Conservation (phyloP, 2,113 vertebrate genomes). For the western clawed frog (Xenopus tropicalis) region UCB_Xtro_10.0 CM004449.2:34267001-34267500, state of each 20-base stretch:
- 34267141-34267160: background rate
- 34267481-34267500: constrained; percentile 43
- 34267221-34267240: background rate
- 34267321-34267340: background rate
- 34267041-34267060: background rate
- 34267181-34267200: background rate
- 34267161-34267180: background rate
- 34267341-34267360: no score
- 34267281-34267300: background rate
- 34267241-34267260: background rate
- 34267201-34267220: background rate
- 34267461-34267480: constrained; percentile 33
- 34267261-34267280: background rate
- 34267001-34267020: background rate
- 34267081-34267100: background rate
- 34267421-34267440: constrained; percentile 37
- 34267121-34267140: background rate
- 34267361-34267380: constrained; percentile 21
- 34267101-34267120: background rate
- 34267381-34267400: constrained; percentile 15
- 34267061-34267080: background rate
- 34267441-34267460: constrained; percentile 37
- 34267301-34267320: background rate
- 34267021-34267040: background rate
- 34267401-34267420: constrained; percentile 34